A percentile compares a stretch with the other conserved stretches of the same genome.
Evolutionary conservation across 2,797 vertebrate species (phyloP).

Genomic region (Anguilla obscura): DNA sequence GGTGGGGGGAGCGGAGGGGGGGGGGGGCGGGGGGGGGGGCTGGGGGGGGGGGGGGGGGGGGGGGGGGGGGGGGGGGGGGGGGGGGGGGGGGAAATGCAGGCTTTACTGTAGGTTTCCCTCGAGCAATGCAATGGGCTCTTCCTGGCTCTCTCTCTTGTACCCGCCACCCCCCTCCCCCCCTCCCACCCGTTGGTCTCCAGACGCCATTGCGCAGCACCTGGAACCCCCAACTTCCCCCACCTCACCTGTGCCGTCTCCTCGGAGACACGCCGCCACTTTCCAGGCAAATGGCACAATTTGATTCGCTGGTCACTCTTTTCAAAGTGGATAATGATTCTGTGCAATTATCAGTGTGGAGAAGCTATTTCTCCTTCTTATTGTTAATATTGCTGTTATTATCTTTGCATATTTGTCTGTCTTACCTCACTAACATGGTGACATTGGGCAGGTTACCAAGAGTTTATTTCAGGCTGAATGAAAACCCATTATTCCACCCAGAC

Average conservation of each 20-base stretch:
- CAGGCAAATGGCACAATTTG: slow-evolving; percentile 82
- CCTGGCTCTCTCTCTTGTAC: slow-evolving; percentile 34
- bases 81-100: slow-evolving; percentile 61
- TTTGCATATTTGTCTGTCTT: slow-evolving; percentile 43
- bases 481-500: slow-evolving; percentile 77
- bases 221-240: slow-evolving; percentile 41
- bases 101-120: slow-evolving; percentile 60
- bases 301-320: slow-evolving; percentile 74
- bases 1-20: too few species aligned
- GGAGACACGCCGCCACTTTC: slow-evolving; percentile 77
- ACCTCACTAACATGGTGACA: slow-evolving; percentile 70
- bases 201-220: slow-evolving; percentile 13
- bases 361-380: slow-evolving; percentile 50
- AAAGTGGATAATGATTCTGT: slow-evolving; percentile 77
- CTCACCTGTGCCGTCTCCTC: slow-evolving; percentile 74
- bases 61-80: slow-evolving; percentile 40
- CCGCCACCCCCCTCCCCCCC: slow-evolving; percentile 28
- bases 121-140: slow-evolving; percentile 56
- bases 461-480: slow-evolving; percentile 73
- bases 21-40: too few species aligned
- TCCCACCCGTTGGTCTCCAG: background rate
- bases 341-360: slow-evolving; percentile 70
- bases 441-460: slow-evolving; percentile 73
- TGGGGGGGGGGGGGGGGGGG: too few species aligned
- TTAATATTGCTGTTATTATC: slow-evolving; percentile 46